Conservation (phyloP, 2,113 vertebrate genomes). For the Pelusios castaneus region DNA sequence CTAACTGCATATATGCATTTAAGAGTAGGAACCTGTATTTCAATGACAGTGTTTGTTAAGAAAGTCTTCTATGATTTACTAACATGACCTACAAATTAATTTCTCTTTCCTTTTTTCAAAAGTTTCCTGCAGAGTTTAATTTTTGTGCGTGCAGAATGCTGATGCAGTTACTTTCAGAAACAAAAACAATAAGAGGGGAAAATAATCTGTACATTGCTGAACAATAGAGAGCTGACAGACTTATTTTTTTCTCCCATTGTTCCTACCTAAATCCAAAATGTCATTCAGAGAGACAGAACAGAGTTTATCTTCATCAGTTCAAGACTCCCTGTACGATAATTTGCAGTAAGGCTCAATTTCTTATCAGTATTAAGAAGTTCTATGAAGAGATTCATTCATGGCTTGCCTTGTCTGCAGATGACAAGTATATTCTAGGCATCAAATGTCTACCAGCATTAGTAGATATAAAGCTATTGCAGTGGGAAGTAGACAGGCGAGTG, state of each 20-base stretch:
- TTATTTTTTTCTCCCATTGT: neutral
- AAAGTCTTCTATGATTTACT: neutral
- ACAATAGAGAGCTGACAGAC: neutral
- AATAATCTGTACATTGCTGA: rapidly evolving
- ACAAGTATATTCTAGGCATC: neutral
- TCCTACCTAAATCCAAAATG: neutral
- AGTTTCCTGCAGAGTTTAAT: neutral
- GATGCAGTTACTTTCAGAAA: neutral
- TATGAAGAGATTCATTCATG: neutral
- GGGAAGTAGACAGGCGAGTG: neutral
- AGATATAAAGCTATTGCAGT: neutral
- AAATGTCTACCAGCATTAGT: neutral
- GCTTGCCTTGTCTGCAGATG: neutral
- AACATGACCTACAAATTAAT: neutral
- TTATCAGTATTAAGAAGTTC: neutral
- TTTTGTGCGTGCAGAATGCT: neutral
- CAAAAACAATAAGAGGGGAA: rapidly evolving
- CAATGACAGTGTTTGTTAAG: neutral
- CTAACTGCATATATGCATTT: neutral
- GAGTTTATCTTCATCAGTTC: neutral
- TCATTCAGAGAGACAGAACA: neutral
- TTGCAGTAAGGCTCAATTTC: neutral
- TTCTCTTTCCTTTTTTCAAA: neutral
- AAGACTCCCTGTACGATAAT: neutral
- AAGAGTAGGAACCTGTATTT: neutral